phyloP scores from a whole-genome alignment of 2,888 invertebrate species.

The Pomacea canaliculata region DNA sequence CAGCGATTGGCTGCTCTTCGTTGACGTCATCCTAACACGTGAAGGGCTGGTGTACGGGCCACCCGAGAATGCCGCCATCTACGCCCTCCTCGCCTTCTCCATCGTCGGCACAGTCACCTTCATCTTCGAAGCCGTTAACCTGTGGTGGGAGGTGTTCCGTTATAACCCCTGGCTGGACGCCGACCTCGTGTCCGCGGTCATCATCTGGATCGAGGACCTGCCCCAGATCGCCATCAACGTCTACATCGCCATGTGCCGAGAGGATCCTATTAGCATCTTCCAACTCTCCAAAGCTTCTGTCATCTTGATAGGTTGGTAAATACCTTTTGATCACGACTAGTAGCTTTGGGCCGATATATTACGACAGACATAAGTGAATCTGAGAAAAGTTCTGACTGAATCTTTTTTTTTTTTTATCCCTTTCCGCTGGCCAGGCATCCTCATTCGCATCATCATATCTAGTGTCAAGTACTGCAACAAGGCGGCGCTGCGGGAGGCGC shows the following conservation, averaged over 20 bases:
- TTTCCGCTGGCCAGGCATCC: constrained; percentile 28
- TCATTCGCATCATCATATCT: constrained; percentile 47
- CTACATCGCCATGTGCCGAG: constrained; percentile 47
- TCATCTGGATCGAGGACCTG: constrained; percentile 49
- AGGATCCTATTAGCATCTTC: constrained; percentile 53
- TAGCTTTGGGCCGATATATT: too few species aligned
- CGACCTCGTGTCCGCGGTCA: constrained; percentile 43
- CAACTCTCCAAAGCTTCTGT: constrained; percentile 49
- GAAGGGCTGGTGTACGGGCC: constrained; percentile 54
- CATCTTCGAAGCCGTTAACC: constrained; percentile 25
- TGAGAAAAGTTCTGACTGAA: too few species aligned
- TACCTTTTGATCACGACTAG: background rate
- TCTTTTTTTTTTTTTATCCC: too few species aligned
- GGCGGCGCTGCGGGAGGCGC: constrained; percentile 23
- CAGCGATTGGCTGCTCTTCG: constrained; percentile 52
- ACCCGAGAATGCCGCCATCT: constrained; percentile 30
- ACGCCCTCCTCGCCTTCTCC: constrained; percentile 43
- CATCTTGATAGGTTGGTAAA: constrained; percentile 41
- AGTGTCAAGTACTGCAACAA: constrained; percentile 45
- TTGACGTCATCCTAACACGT: constrained; percentile 40
- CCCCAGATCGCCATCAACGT: constrained; percentile 43
- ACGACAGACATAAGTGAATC: too few species aligned
- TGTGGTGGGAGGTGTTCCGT: constrained; percentile 38
- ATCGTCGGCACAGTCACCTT: constrained; percentile 39
- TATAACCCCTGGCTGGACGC: constrained; percentile 41